Base-by-base conservation (phyloP, 2,797 vertebrate species). In the Paratrypauchen microcephalus region DNA sequence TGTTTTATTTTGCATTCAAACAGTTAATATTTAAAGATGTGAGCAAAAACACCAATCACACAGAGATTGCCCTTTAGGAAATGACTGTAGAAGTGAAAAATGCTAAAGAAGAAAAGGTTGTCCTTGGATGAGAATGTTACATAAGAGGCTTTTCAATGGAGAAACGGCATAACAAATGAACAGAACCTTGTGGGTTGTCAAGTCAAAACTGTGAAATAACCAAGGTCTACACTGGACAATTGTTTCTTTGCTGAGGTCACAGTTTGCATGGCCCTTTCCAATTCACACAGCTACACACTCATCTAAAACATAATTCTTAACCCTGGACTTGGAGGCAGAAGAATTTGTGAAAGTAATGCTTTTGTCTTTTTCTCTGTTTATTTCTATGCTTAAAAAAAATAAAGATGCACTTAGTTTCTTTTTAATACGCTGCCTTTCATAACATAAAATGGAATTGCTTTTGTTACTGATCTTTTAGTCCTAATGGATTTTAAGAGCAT, bases 181-280 rank as follows among this genome's bases (percentile, higher is more conserved):
- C 24, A 63, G 52, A 71, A 47, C 21, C 70, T 66, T 62, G 24
- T 77, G 39, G 66, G 32, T 52, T 65, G 88, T 69, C 66, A 65
- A 76, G 74, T 71, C 77, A 68, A 70, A 64, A 69, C 59, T 77
- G 72, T 68, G 65, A 83, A 67, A 74, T 70, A 74, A 70, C 75
- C 56, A 79, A 81, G 72, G 81, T 78, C 70, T 73, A 76, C 68
- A 74, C 48, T 77, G 72, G 76, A 68, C 62, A 80, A 84, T 76
- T 79, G 55, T 65, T 81, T n/a, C 64, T 80, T 83, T 73, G 78
- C 74, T 68, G 55, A 75, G 75, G 80, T 74, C 77, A 70, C 23
- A 48, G 55, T 74, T 78, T 77, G 72, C 68, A 66, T 69, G 74
- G 69, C 62, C 72, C 73, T 62, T 66, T 73, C 24, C 30, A 73